These are phyloP conservation scores for Ochlodes sylvanus DNA, from an alignment of 2,888 invertebrate genomes.

Conservation along the genomic window DNA sequence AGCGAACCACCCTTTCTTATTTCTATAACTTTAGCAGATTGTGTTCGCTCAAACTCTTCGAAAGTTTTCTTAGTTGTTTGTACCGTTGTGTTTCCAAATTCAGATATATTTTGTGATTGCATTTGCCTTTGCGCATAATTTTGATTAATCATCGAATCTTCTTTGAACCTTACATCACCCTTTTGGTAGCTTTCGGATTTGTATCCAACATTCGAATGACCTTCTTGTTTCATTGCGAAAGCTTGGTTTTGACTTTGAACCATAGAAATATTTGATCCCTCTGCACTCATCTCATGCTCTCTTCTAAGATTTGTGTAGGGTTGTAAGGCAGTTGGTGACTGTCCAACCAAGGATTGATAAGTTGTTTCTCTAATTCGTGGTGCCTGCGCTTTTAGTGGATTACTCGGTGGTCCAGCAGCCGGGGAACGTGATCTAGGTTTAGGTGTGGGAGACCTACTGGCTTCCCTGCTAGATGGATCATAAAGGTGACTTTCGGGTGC, in stretches of 20 bases:
- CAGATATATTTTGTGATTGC: slow-evolving; percentile 79
- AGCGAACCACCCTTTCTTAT: slow-evolving; percentile 81
- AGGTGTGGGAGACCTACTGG: slow-evolving; percentile 87
- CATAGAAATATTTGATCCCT: slow-evolving; percentile 45
- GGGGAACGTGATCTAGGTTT: slow-evolving; percentile 88
- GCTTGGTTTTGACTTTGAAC: slow-evolving; percentile 71
- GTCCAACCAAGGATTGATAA: slow-evolving; percentile 61
- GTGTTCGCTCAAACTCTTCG: slow-evolving; percentile 88
- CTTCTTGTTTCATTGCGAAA: slow-evolving; percentile 74
- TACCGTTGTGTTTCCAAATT: slow-evolving; percentile 85
- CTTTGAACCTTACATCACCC: slow-evolving; percentile 67
- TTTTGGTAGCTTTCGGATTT: slow-evolving; percentile 78
- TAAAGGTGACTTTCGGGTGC: slow-evolving; percentile 86
- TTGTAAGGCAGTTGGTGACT: slow-evolving; percentile 61
- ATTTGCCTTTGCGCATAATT: slow-evolving; percentile 75
- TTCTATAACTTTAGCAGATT: slow-evolving; percentile 87
- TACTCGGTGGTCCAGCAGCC: slow-evolving; percentile 89
- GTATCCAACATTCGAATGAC: slow-evolving; percentile 76
- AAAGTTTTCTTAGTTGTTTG: slow-evolving; percentile 87
- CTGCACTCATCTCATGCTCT: slow-evolving; percentile 74
- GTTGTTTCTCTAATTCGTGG: slow-evolving; percentile 85
- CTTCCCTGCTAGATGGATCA: slow-evolving; percentile 85
- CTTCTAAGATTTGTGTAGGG: slow-evolving; percentile 67
- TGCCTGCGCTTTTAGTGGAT: slow-evolving; percentile 87
- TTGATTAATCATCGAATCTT: slow-evolving; percentile 70